phyloP scores from a whole-genome alignment of 2,113 vertebrate species.

The Helogale parvula region DNA sequence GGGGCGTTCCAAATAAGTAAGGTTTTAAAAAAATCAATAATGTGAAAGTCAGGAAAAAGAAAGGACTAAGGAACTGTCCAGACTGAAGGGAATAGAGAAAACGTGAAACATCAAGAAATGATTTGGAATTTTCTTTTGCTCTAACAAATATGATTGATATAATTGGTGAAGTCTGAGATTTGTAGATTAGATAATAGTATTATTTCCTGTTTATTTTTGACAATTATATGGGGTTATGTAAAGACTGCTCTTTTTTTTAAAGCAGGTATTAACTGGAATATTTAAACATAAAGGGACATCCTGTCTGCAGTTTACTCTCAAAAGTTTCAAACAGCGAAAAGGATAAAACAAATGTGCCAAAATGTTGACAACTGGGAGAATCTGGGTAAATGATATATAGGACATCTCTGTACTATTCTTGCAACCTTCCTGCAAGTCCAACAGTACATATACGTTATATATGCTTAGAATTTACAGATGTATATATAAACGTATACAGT shows the following conservation, averaged over 20 bases:
- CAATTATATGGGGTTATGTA: background rate
- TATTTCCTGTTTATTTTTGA: background rate
- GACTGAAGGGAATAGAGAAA: background rate
- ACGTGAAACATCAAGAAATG: background rate
- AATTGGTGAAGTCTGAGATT: background rate
- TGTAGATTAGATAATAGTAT: background rate
- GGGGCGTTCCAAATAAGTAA: background rate
- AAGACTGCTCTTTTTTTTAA: background rate
- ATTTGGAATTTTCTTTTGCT: background rate
- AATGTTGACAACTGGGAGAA: background rate
- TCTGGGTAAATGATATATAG: background rate
- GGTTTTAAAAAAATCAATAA: background rate
- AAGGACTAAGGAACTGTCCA: background rate
- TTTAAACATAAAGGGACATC: background rate
- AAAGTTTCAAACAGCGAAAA: constrained; percentile 15
- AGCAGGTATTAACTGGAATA: background rate
- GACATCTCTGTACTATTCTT: background rate
- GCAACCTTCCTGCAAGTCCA: background rate
- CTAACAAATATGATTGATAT: background rate
- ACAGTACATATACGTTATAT: background rate
- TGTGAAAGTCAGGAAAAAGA: background rate
- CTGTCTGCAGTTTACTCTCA: background rate
- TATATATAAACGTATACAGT: background rate
- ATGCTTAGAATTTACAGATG: background rate
- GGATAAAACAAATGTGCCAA: background rate